phyloP scores from a whole-genome alignment of 2,888 invertebrate genomes.

The Cynaeus angustus region DNA sequence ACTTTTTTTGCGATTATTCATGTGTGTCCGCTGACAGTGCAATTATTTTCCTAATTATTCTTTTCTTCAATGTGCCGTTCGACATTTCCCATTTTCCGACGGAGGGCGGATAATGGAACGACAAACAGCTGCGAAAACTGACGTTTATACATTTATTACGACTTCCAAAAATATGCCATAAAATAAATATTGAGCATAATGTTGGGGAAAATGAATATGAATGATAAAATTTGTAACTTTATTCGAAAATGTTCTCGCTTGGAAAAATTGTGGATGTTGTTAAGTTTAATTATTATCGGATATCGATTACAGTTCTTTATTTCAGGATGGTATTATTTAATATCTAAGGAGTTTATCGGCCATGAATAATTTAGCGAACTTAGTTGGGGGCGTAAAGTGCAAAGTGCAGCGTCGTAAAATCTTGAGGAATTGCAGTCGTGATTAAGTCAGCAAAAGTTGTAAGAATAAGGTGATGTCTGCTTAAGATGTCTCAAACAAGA shows the following conservation, averaged over 20 bases:
- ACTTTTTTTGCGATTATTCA: conserved; percentile 31
- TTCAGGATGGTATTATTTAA: too few relatives aligned
- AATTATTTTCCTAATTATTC: conserved; percentile 34
- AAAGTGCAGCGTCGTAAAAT: conserved; percentile 7
- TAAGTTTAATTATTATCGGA: too few relatives aligned
- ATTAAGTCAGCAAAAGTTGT: conserved; percentile 29
- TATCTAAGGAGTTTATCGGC: neutral
- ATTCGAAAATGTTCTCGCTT: too few relatives aligned
- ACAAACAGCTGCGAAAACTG: conserved; percentile 1
- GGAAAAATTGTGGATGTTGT: too few relatives aligned
- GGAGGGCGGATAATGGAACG: neutral
- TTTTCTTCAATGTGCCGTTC: conserved; percentile 7
- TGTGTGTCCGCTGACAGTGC: conserved; percentile 19
- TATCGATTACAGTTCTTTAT: too few relatives aligned
- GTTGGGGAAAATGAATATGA: too few relatives aligned
- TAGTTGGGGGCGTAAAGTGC: conserved; percentile 4
- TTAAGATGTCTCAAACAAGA: conserved; percentile 15
- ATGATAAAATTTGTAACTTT: too few relatives aligned
- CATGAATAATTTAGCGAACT: conserved; percentile 6
- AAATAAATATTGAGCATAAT: too few relatives aligned
- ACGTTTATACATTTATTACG: conserved; percentile 4
- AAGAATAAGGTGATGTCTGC: conserved; percentile 15
- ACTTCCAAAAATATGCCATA: neutral
- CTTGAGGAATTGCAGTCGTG: neutral
- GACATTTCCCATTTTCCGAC: conserved; percentile 2